Conservation (phyloP, 2,888 invertebrate species). For the Yponomeuta evonymella region DNA sequence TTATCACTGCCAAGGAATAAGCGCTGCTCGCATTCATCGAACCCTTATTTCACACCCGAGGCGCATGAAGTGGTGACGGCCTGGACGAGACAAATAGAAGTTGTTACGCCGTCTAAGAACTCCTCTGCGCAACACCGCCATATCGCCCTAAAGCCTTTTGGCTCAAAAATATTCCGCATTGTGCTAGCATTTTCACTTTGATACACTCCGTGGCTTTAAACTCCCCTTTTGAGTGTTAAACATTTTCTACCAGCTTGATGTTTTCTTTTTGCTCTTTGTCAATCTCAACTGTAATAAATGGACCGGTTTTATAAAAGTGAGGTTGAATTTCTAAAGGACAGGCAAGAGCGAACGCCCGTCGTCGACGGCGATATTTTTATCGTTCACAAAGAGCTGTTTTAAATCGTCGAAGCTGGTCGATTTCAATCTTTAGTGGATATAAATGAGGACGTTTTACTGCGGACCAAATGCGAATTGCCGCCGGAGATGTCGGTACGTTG, state of each 20-base stretch:
- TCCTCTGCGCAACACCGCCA: slow-evolving; percentile 16
- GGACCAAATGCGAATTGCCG: not conserved
- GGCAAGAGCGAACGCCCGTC: not conserved
- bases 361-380: slow-evolving; percentile 8
- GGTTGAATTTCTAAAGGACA: not conserved
- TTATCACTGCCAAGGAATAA: not conserved
- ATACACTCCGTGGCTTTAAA: slow-evolving; percentile 33
- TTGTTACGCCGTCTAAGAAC: slow-evolving; percentile 22
- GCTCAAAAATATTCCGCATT: slow-evolving; percentile 46
- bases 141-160: slow-evolving; percentile 31
- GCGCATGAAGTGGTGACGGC: slow-evolving; percentile 9
- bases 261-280: slow-evolving; percentile 19
- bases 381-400: slow-evolving; percentile 7
- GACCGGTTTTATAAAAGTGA: not conserved
- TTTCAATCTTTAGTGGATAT: slow-evolving; percentile 33
- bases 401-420: slow-evolving; percentile 21
- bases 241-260: not conserved
- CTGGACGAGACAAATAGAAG: slow-evolving; percentile 35
- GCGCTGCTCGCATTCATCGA: not conserved
- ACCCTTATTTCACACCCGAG: slow-evolving; percentile 4
- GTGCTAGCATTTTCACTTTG: slow-evolving; percentile 33
- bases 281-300: not conserved
- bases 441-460: slow-evolving; percentile 27
- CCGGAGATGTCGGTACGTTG: slow-evolving; percentile 14
- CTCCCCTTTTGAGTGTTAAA: slow-evolving; percentile 32